Evolutionary conservation across 2,113 vertebrate species (phyloP).

Genomic region (Pelvicachromis taeniatus): DNA sequence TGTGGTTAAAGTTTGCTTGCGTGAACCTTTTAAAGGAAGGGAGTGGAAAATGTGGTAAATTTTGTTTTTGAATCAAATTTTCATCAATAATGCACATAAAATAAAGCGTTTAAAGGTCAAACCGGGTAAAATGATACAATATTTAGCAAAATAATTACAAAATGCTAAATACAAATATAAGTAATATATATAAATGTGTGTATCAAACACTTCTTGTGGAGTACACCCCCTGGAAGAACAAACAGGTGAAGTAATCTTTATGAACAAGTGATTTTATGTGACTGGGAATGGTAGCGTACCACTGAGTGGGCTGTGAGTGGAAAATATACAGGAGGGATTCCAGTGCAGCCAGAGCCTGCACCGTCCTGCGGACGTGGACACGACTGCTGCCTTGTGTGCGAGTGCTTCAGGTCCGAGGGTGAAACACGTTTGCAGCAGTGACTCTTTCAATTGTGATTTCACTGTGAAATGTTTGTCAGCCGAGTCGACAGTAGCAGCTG

Average conservation of each 20-base stretch:
- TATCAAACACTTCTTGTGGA: neutral
- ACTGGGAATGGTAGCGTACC: neutral
- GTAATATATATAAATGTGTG: neutral
- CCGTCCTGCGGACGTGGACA: neutral
- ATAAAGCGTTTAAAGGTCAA: neutral
- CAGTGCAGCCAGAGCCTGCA: neutral
- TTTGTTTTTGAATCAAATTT: neutral
- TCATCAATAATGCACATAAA: neutral
- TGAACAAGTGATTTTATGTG: neutral
- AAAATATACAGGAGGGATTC: neutral
- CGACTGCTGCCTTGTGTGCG: neutral
- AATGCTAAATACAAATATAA: neutral
- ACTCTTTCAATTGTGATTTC: neutral
- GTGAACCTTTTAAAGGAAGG: rapidly evolving
- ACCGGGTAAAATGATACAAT: rapidly evolving
- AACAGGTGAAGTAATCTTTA: neutral
- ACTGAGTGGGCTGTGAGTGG: neutral
- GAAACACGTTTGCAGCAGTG: neutral
- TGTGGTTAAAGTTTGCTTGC: neutral
- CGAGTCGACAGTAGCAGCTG: constrained; percentile 4
- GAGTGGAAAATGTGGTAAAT: neutral
- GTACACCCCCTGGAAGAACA: neutral
- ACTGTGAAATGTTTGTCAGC: neutral
- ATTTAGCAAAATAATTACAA: neutral
- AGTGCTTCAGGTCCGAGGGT: neutral